Evolutionary conservation across 2,888 invertebrate species (phyloP).

Genomic region (Lasiommata megera): DNA sequence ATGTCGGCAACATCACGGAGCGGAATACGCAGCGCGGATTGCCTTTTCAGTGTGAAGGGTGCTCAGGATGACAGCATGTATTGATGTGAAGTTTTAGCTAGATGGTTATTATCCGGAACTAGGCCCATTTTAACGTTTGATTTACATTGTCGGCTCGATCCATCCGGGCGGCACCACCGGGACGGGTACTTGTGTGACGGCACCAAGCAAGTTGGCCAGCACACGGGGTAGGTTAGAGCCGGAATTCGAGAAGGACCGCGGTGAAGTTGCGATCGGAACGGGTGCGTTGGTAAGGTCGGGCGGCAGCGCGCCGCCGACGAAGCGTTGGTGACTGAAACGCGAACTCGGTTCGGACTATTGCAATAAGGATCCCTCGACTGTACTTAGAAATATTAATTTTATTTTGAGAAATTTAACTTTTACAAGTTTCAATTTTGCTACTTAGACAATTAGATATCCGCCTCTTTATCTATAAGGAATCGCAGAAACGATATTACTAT

Average conservation of each 20-base stretch:
- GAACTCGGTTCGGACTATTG: slow-evolving; percentile 67
- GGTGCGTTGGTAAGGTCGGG: slow-evolving; percentile 55
- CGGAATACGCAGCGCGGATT: not conserved
- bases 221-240: slow-evolving; percentile 43
- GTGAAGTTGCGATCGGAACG: slow-evolving; percentile 53
- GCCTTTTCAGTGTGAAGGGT: slow-evolving; percentile 26
- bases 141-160: slow-evolving; percentile 62
- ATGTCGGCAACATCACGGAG: not conserved
- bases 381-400: slow-evolving; percentile 79
- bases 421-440: slow-evolving; percentile 76
- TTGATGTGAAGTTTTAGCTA: slow-evolving; percentile 63
- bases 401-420: slow-evolving; percentile 76
- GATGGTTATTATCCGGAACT: slow-evolving; percentile 73
- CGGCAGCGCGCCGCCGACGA: slow-evolving; percentile 50
- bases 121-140: slow-evolving; percentile 66
- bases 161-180: slow-evolving; percentile 59
- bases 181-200: slow-evolving; percentile 42
- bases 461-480: slow-evolving; percentile 72
- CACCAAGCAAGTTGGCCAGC: slow-evolving; percentile 48
- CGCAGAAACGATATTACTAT: slow-evolving; percentile 47
- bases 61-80: slow-evolving; percentile 60
- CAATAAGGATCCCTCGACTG: slow-evolving; percentile 78
- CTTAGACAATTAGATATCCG: slow-evolving; percentile 75
- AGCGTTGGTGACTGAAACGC: slow-evolving; percentile 76
- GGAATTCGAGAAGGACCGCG: slow-evolving; percentile 51